These are phyloP conservation scores for Acipenser transmontanus DNA, from an alignment of 2,797 vertebrate species.

Conservation along the genomic window DNA sequence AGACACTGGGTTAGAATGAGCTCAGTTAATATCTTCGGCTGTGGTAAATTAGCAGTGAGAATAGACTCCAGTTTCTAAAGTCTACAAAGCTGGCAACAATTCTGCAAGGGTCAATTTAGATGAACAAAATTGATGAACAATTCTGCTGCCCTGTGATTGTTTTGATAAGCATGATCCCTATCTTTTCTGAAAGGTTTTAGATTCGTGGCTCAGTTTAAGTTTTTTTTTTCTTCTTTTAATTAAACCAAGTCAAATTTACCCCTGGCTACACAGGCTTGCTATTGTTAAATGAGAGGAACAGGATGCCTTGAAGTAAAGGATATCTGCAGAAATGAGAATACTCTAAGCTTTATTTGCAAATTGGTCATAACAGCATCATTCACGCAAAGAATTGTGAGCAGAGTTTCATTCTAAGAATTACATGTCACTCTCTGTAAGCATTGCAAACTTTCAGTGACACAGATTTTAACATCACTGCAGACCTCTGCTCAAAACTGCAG, in stretches of 20 bases:
- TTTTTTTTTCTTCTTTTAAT: slow-evolving; percentile 50
- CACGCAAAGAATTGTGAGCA: background rate
- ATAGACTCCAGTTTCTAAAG: slow-evolving; percentile 23
- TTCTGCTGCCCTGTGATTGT: slow-evolving; percentile 16
- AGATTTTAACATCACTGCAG: too few relatives aligned
- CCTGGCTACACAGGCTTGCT: slow-evolving; percentile 47
- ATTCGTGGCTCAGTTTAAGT: slow-evolving; percentile 46
- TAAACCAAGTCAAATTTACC: slow-evolving; percentile 54
- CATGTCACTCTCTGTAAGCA: too few relatives aligned
- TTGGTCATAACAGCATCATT: slow-evolving; percentile 29
- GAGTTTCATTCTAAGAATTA: background rate
- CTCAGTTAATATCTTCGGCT: slow-evolving; percentile 22
- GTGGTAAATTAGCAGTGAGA: slow-evolving; percentile 26
- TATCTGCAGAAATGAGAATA: slow-evolving; percentile 43
- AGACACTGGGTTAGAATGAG: slow-evolving; percentile 22
- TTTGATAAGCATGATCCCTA: slow-evolving; percentile 31
- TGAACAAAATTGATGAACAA: slow-evolving; percentile 13
- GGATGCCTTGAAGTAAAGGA: slow-evolving; percentile 36
- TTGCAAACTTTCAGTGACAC: too few relatives aligned
- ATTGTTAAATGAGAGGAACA: slow-evolving; percentile 33
- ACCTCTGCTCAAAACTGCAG: too few relatives aligned
- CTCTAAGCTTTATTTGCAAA: slow-evolving; percentile 39
- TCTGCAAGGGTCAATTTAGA: slow-evolving; percentile 35
- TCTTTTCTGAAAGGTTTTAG: slow-evolving; percentile 41
- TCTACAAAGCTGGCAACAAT: slow-evolving; percentile 19